Evolutionary conservation across 2,888 invertebrate genomes (phyloP).

Genomic region (Pachycephus smyrnensis): DNA sequence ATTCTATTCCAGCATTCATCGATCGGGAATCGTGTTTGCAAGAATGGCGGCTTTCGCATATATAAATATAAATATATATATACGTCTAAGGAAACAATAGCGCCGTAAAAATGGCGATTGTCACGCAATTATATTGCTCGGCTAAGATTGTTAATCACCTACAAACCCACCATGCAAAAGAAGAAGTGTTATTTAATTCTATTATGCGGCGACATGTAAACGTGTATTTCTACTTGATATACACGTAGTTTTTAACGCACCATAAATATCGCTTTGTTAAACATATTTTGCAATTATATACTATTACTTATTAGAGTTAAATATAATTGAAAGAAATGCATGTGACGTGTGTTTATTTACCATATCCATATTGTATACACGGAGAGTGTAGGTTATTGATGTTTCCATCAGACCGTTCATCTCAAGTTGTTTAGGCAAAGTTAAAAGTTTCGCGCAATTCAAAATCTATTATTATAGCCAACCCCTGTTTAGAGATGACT

Average conservation of each 20-base stretch:
- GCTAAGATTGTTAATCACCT: neutral
- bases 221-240: neutral
- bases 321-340: neutral
- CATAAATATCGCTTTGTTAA: neutral
- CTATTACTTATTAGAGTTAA: neutral
- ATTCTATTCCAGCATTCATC: neutral
- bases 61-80: neutral
- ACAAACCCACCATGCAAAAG: neutral
- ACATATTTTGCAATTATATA: conserved; percentile 2
- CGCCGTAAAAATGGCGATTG: neutral
- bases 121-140: neutral
- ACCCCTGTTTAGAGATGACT: neutral
- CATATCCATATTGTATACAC: neutral
- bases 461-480: neutral
- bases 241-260: neutral
- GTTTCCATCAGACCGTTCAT: neutral
- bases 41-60: neutral
- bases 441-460: neutral
- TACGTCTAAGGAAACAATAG: neutral
- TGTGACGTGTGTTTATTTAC: neutral
- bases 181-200: neutral
- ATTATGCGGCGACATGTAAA: neutral
- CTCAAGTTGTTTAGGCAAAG: neutral
- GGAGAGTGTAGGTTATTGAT: neutral
- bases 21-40: neutral